Evolutionary conservation across 2,113 vertebrate genomes (phyloP).

Genomic region (Nyctereutes procyonoides): DNA sequence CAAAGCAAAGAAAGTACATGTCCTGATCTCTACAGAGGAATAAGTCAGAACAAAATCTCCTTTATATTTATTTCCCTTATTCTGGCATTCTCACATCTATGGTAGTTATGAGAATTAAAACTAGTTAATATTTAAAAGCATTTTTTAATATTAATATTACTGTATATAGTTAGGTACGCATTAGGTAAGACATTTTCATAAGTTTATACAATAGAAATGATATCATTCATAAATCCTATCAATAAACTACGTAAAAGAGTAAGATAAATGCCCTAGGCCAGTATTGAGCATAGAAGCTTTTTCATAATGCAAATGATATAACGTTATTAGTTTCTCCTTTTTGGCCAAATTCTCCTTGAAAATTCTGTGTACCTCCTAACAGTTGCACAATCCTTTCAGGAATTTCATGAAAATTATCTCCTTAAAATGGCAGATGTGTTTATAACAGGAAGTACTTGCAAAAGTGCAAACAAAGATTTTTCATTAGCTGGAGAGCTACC

Average conservation of each 20-base stretch:
- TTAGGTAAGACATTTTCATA: background rate
- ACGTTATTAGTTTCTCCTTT: background rate
- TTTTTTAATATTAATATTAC: background rate
- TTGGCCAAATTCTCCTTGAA: background rate
- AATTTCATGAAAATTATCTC: constrained; percentile 39
- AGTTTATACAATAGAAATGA: background rate
- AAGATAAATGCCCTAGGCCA: background rate
- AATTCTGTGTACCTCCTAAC: background rate
- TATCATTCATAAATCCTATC: background rate
- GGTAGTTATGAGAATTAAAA: background rate
- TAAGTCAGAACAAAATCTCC: background rate
- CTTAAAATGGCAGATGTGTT: background rate
- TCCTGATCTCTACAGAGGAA: background rate
- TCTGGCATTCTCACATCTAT: background rate
- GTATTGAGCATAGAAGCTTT: background rate
- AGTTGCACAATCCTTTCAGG: background rate
- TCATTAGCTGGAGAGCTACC: constrained; percentile 59
- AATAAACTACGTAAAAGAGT: background rate
- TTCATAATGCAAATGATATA: background rate
- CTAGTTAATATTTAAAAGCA: background rate
- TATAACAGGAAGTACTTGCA: background rate
- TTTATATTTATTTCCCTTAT: constrained; percentile 27
- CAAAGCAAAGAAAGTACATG: background rate
- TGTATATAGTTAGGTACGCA: background rate
- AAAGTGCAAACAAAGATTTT: constrained; percentile 58